Evolutionary conservation across 2,888 invertebrate genomes (phyloP).

Genomic region (Stenurella melanura): DNA sequence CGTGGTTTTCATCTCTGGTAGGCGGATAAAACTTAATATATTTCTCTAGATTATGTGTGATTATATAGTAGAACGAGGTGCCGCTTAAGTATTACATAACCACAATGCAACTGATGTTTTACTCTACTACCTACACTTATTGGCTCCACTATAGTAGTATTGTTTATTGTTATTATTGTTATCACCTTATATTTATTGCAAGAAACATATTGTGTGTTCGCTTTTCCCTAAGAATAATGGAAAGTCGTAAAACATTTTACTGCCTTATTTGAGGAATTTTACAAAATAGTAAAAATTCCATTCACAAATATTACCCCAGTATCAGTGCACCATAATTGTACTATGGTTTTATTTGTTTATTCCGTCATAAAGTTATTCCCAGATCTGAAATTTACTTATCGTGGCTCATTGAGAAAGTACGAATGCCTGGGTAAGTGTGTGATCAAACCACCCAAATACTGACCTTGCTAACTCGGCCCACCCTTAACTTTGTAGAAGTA

Average conservation of each 20-base stretch:
- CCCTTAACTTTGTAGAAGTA: conserved; percentile 29
- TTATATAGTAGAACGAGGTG: too few relatives aligned
- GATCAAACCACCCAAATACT: conserved; percentile 50
- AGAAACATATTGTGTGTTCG: background rate
- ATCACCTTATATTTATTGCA: background rate
- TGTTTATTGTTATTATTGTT: background rate
- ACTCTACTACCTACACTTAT: too few relatives aligned
- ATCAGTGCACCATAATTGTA: background rate
- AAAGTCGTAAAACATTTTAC: background rate
- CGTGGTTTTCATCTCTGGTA: too few relatives aligned
- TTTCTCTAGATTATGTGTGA: too few relatives aligned
- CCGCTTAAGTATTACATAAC: too few relatives aligned
- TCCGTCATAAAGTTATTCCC: background rate
- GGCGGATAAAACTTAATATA: too few relatives aligned
- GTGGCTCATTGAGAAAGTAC: background rate
- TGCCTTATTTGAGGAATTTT: conserved; percentile 4
- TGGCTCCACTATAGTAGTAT: too few relatives aligned
- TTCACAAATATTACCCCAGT: background rate
- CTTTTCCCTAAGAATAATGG: background rate
- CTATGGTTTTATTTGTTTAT: background rate
- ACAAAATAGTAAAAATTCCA: background rate
- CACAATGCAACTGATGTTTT: too few relatives aligned
- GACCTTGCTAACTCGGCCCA: conserved; percentile 40
- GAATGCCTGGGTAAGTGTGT: conserved; percentile 27
- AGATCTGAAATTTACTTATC: background rate